phyloP scores from a whole-genome alignment of 2,797 vertebrate genomes.

The Danio kyathit region DNA sequence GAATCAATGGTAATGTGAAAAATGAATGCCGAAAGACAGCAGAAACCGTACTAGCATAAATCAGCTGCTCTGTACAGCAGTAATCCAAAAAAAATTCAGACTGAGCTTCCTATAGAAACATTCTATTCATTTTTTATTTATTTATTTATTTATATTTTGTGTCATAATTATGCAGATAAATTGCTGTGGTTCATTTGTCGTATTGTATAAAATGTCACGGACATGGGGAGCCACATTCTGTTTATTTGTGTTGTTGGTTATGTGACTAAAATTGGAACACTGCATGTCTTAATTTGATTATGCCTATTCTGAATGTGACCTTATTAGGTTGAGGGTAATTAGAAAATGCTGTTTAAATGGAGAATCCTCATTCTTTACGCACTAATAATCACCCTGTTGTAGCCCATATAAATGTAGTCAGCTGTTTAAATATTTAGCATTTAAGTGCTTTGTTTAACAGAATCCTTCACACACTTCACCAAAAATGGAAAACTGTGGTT shows the following conservation, averaged over 20 bases:
- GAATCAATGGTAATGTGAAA: not conserved
- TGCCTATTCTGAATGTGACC: slow-evolving; percentile 24
- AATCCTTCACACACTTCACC: not conserved
- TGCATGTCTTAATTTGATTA: slow-evolving; percentile 35
- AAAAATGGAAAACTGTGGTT: too few relatives aligned
- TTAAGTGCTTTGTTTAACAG: not conserved
- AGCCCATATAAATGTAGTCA: not conserved
- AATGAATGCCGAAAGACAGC: not conserved
- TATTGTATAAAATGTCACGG: slow-evolving; percentile 20
- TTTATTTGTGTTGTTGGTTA: not conserved
- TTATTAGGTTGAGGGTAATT: slow-evolving; percentile 25
- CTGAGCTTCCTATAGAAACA: not conserved
- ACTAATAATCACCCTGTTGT: slow-evolving; percentile 4
- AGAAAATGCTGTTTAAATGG: slow-evolving; percentile 33
- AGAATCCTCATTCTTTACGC: slow-evolving; percentile 1
- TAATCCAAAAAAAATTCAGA: not conserved
- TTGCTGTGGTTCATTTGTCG: slow-evolving; percentile 14
- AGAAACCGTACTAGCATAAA: not conserved
- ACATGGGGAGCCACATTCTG: not conserved
- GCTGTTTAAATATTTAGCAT: not conserved
- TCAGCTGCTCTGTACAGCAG: slow-evolving; percentile 7
- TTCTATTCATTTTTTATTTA: not conserved
- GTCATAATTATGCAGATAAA: slow-evolving; percentile 41
- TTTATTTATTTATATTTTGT: not conserved
- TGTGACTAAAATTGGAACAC: slow-evolving; percentile 6